Conservation (phyloP, 30 jellyfish, hydroid and myxozoan species). For the Pelagia noctiluca region DNA sequence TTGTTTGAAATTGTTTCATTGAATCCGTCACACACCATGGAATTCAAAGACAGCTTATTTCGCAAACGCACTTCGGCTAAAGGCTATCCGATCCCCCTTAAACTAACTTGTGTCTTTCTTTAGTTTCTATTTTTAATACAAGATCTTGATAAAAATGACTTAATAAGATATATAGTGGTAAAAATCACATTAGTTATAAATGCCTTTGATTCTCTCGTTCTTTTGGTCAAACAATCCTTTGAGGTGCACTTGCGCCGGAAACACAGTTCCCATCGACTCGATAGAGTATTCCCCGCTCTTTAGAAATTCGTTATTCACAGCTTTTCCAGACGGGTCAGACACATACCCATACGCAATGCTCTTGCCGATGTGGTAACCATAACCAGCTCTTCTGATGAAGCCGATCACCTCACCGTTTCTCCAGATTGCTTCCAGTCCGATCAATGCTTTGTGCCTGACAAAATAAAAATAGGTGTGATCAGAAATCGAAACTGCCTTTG, state of each 20-base stretch:
- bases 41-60: no score
- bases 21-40: no score
- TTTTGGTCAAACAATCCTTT: conserved; percentile 88
- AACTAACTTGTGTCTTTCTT: no score
- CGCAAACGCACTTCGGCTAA: no score
- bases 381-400: conserved; percentile 93
- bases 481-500: neutral
- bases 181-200: no score
- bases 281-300: conserved; percentile 78
- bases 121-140: no score
- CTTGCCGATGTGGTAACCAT: conserved; percentile 88
- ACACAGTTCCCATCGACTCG: conserved; percentile 84
- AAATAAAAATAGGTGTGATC: neutral
- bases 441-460: conserved; percentile 82
- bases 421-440: conserved; percentile 90
- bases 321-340: conserved; percentile 76
- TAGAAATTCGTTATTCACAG: conserved; percentile 73
- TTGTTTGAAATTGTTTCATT: no score
- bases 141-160: no score
- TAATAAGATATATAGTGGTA: no score
- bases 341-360: conserved; percentile 94
- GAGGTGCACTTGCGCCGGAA: conserved; percentile 73
- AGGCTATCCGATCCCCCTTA: no score
- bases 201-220: conserved; percentile 91
- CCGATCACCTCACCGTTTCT: conserved; percentile 88